phyloP scores from a whole-genome alignment of 1,140 invertebrate genomes.

The Brachionus rubens region DNA sequence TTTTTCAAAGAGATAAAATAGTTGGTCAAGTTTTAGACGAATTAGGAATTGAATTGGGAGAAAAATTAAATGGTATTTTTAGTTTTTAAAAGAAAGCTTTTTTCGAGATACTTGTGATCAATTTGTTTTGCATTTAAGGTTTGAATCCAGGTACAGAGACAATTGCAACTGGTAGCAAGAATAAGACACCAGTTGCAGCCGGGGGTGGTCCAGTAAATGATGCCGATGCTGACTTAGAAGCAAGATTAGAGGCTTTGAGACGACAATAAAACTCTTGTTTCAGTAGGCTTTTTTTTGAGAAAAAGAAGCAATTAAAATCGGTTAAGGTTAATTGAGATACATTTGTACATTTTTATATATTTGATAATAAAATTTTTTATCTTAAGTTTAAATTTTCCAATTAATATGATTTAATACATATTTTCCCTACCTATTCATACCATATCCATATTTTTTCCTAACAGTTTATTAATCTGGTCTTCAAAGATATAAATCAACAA shows the following conservation, averaged over 20 bases:
- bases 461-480: too few relatives aligned
- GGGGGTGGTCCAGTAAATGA: conserved; percentile 58
- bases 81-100: neutral
- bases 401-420: too few relatives aligned
- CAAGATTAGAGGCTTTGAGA: conserved; percentile 84
- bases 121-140: neutral
- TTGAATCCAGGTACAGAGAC: conserved; percentile 58
- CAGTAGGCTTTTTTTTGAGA: too few relatives aligned
- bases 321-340: too few relatives aligned
- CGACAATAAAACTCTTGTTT: conserved; percentile 71
- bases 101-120: neutral
- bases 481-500: too few relatives aligned
- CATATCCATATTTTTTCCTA: too few relatives aligned
- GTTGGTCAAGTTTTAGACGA: conserved; percentile 90
- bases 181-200: conserved; percentile 61
- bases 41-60: conserved; percentile 85
- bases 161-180: conserved; percentile 48
- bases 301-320: too few relatives aligned
- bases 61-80: conserved; percentile 77
- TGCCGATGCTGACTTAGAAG: conserved; percentile 90
- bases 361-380: too few relatives aligned
- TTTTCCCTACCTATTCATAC: too few relatives aligned
- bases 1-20: conserved; percentile 55
- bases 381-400: too few relatives aligned
- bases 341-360: too few relatives aligned